A percentile compares a stretch with the other conserved stretches of the same genome.
Conservation (phyloP, 1,140 invertebrate species). For the Cataglyphis hispanica region DNA sequence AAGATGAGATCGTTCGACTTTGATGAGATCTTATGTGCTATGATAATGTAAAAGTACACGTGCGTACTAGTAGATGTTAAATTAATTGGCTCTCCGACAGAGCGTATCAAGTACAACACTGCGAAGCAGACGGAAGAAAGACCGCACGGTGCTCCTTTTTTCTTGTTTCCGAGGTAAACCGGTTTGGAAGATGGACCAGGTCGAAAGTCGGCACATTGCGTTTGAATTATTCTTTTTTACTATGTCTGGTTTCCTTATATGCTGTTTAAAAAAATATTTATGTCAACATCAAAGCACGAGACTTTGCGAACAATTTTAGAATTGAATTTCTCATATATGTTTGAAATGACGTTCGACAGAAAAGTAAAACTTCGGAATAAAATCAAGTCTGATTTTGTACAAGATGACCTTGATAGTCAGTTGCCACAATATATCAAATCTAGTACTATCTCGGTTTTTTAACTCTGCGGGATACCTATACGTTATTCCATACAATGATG, state of each 20-base stretch:
- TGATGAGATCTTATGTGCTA: constrained; percentile 33
- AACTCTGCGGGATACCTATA: not conserved
- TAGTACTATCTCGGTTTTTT: constrained; percentile 19
- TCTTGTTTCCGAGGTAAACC: constrained; percentile 68
- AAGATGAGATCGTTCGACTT: constrained; percentile 47
- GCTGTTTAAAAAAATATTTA: not conserved
- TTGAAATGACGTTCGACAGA: not conserved
- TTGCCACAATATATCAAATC: constrained; percentile 25
- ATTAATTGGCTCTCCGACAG: constrained; percentile 31
- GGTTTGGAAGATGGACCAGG: constrained; percentile 65
- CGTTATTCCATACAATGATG: constrained; percentile 23
- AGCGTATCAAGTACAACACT: constrained; percentile 1
- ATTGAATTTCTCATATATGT: not conserved
- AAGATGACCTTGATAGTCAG: constrained; percentile 30
- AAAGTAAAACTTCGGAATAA: constrained; percentile 13
- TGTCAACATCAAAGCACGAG: not conserved
- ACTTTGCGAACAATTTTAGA: not conserved
- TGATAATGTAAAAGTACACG: constrained; percentile 20
- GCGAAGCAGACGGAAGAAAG: constrained; percentile 50
- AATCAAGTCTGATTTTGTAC: not conserved
- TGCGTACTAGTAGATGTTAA: constrained; percentile 34
- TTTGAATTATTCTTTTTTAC: constrained; percentile 36
- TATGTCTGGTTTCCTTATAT: not conserved
- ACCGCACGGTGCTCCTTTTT: constrained; percentile 37
- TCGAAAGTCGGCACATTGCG: constrained; percentile 36